phyloP scores from a whole-genome alignment of 2,888 invertebrate species.

The Troides helena region DNA sequence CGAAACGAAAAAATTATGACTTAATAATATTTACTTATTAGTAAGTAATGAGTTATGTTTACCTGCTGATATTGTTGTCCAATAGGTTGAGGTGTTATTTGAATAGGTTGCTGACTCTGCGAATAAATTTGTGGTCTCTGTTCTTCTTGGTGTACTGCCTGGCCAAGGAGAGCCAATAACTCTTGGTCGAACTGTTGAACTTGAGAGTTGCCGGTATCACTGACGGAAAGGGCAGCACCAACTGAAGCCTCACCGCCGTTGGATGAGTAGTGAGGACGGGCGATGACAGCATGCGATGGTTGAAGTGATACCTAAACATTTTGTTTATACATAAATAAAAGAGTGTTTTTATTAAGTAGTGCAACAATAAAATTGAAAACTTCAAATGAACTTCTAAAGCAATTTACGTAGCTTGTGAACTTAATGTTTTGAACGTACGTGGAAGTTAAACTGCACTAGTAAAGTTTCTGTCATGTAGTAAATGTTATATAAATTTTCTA shows the following conservation, averaged over 20 bases:
- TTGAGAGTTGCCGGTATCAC: constrained; percentile 56
- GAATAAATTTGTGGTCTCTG: constrained; percentile 46
- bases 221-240: constrained; percentile 70
- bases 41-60: background rate
- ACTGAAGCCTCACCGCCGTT: constrained; percentile 74
- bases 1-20: background rate
- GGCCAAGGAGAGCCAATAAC: constrained; percentile 59
- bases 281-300: constrained; percentile 70
- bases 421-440: background rate
- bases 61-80: constrained; percentile 51
- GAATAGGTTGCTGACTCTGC: constrained; percentile 46
- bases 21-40: background rate
- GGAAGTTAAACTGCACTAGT: background rate
- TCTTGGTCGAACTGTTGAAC: constrained; percentile 58
- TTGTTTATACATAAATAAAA: background rate
- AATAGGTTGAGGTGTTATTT: constrained; percentile 35
- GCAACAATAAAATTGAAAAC: too few relatives aligned
- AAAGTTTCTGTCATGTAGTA: background rate
- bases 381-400: background rate
- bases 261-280: constrained; percentile 64
- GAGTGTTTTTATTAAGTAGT: too few relatives aligned
- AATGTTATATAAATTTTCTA: background rate
- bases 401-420: background rate
- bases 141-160: constrained; percentile 57
- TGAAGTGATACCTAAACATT: constrained; percentile 56